phyloP scores from a whole-genome alignment of 1,140 invertebrate genomes.

The Fragariocoptes setiger region DNA sequence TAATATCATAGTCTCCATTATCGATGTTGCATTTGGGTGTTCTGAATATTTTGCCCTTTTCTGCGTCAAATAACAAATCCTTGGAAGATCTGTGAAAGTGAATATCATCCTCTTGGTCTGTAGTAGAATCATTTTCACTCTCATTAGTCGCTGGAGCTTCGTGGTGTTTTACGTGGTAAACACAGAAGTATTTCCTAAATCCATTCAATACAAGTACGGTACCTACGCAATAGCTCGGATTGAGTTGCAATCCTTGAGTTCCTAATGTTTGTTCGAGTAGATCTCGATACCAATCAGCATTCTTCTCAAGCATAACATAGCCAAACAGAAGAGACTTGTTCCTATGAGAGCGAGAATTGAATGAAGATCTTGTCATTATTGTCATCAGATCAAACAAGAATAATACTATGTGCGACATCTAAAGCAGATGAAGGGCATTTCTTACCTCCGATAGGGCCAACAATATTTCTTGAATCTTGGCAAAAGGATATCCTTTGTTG shows the following conservation, averaged over 20 bases:
- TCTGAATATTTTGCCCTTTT: conserved; percentile 1
- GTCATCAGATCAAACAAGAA: conserved; percentile 2
- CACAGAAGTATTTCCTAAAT: conserved; percentile 81
- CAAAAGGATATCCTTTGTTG: conserved; percentile 49
- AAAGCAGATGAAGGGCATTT: conserved; percentile 6
- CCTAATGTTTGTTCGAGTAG: conserved; percentile 48
- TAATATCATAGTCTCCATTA: conserved; percentile 22
- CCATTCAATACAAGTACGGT: conserved; percentile 85
- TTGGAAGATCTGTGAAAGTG: not conserved
- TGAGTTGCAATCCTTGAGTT: conserved; percentile 48
- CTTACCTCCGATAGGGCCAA: conserved; percentile 71
- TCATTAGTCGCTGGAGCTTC: conserved; percentile 15
- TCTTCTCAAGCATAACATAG: conserved; percentile 60
- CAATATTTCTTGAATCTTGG: conserved; percentile 66
- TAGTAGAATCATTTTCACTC: not conserved
- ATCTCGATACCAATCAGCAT: conserved; percentile 61
- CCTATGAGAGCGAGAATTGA: conserved; percentile 22
- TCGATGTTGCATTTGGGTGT: too few species aligned
- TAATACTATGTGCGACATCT: not conserved
- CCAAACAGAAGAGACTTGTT: conserved; percentile 74
- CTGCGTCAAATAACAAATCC: not conserved
- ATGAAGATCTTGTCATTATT: conserved; percentile 5
- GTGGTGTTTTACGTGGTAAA: conserved; percentile 80
- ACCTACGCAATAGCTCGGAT: conserved; percentile 80
- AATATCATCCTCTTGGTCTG: not conserved